phyloP scores from a whole-genome alignment of 1,140 invertebrate genomes.

The Heliconius congener region DNA sequence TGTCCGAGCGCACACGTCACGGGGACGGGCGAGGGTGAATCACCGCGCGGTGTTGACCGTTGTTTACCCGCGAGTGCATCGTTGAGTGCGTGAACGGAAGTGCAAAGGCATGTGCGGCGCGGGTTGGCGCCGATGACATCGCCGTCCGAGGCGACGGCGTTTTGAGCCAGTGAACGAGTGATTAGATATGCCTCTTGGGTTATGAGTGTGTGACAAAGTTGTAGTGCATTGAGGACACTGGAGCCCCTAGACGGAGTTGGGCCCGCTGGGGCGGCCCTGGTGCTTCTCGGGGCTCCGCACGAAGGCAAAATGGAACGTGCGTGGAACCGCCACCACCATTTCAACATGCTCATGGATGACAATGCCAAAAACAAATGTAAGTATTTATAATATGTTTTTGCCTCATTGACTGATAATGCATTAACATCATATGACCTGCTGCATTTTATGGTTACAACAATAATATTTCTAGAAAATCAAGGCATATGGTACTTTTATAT shows the following conservation, averaged over 20 bases:
- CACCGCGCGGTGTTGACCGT: conserved; percentile 72
- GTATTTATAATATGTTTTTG: conserved; percentile 48
- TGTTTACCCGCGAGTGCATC: conserved; percentile 78
- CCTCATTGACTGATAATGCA: not conserved
- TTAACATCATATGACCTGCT: not conserved
- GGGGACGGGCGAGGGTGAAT: conserved; percentile 70
- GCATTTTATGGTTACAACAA: not conserved
- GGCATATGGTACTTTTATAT: not conserved
- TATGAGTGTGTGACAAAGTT: conserved; percentile 81
- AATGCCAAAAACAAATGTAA: conserved; percentile 86
- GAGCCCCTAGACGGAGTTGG: conserved; percentile 81
- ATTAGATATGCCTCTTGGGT: conserved; percentile 72
- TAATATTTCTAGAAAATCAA: not conserved
- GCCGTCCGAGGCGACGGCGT: conserved; percentile 71
- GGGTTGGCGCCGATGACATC: conserved; percentile 73
- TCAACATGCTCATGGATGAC: conserved; percentile 87
- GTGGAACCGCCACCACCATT: conserved; percentile 88
- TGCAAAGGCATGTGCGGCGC: conserved; percentile 75
- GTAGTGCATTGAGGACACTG: conserved; percentile 78
- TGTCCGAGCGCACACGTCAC: conserved; percentile 73
- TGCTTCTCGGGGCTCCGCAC: conserved; percentile 82
- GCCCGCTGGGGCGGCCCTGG: conserved; percentile 81
- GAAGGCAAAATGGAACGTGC: conserved; percentile 83
- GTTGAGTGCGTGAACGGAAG: conserved; percentile 73
- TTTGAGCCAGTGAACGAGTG: conserved; percentile 71